Evolutionary conservation across 1,140 invertebrate species (phyloP), one percentile per base, ranked within the genome.

Genomic region (Cylas formicarius): DNA sequence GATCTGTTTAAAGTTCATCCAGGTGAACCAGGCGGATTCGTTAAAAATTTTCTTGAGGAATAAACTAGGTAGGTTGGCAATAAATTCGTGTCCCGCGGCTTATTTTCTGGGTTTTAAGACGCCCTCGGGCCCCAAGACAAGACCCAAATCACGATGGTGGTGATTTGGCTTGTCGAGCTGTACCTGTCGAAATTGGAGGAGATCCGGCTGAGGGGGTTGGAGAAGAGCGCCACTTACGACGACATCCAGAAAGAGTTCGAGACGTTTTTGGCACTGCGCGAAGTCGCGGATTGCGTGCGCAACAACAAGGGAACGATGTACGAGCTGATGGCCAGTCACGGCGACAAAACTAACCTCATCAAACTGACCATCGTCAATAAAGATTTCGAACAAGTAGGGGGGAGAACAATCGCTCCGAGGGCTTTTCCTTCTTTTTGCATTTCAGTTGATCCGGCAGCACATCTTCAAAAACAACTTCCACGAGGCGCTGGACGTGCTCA

Each of bases 81-180:
- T 1, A 20, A 14, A 29, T 23, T 14, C 17, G 16, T n/a, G 28
- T 37, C n/a, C 23, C 18, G 14, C 16, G 19, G 11, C 16, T 35
- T 16, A n/a, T 2, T 16, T 33, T 33, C 9, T 33, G 10, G 18
- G 7, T 9, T 36, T 28, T 57, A 78, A 9, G 67, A 73, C 9
- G 66, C 66, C 9, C 55, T 79, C 22, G 67, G 69, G 19, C 64
- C 69, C 1, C 75, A 81, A 45, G 81, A 85, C 52, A 79, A 80
- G 55, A 89, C 86, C 0, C 82, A 95, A 67, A 81, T 88, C 27
- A 92, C 90, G 0, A 89, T 95, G 77, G 74, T 97, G 18, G 83
- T 94, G 0, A 77, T 94, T 22, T 97, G 93, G 92, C 74, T 97
- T 31, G 78, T 92, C 4, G 93, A 98, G 66, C 68, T 97, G 14